Percentiles rank a stretch among this genome's conserved stretches.
Evolutionary conservation across 2,113 vertebrate species (phyloP).

Genomic region (Tichodroma muraria): DNA sequence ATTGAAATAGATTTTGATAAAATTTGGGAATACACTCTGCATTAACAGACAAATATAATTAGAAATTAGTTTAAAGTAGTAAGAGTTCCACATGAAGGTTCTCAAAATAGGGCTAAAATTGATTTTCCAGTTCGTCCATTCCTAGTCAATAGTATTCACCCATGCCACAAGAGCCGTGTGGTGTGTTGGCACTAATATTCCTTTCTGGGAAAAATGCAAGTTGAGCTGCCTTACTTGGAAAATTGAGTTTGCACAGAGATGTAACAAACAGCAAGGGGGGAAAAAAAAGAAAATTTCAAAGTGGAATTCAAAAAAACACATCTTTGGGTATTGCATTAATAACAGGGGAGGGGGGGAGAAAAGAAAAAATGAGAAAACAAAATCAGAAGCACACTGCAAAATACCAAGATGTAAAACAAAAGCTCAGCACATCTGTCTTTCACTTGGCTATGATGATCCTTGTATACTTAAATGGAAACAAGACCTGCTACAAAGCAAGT

Average conservation of each 20-base stretch:
- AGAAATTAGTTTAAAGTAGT: not conserved
- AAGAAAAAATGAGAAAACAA: not conserved
- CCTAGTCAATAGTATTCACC: not conserved
- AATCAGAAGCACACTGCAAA: not conserved
- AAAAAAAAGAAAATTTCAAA: not conserved
- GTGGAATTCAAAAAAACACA: not conserved
- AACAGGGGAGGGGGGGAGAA: rapidly evolving
- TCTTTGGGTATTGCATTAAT: not conserved
- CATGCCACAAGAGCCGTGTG: not conserved
- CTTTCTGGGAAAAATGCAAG: not conserved
- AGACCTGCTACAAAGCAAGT: not conserved
- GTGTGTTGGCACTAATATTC: not conserved
- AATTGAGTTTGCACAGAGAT: not conserved
- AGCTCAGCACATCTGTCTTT: not conserved
- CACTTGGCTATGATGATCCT: not conserved
- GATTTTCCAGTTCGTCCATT: not conserved
- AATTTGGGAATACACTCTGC: not conserved
- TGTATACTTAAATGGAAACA: not conserved
- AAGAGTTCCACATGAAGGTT: not conserved
- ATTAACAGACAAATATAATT: not conserved
- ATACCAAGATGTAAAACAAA: not conserved
- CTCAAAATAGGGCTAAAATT: not conserved
- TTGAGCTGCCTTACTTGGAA: not conserved
- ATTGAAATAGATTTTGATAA: not conserved
- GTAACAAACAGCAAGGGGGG: not conserved